Base-by-base conservation (phyloP, 1,140 invertebrate species). In the Ceratina australensis region DNA sequence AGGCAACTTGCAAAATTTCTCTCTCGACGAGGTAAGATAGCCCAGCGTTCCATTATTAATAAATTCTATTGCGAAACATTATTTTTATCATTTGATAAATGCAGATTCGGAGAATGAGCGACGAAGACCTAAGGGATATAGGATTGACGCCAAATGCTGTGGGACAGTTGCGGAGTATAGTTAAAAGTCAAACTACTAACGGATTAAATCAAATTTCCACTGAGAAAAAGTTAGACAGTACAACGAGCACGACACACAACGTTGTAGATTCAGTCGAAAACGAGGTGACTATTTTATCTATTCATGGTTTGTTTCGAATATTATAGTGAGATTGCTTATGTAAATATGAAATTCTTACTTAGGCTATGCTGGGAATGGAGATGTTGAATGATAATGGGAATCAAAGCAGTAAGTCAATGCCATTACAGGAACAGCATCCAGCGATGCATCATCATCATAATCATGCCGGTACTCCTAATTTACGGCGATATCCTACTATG, bases 61-160 rank as follows among this genome's bases (percentile, higher is more conserved):
- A 18, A 54, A 3, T 54, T 15, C 15, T 33, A 10, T 10, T 42
- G 5, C 33, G 8, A 42, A 42, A 42, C 33, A 42, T 42, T 42
- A 42, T 42, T 42, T 42, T 42, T 74, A 15, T 16, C 18, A 33
- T 47, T 33, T 69, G 5, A 5, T n/a, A 8, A 72, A 20, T 87
- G 54, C 86, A 95, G 94, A 93, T 93, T 63, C 89, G 93, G 80
- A 93, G 93, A 85, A 92, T 94, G 92, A 92, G 92, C 52, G 93
- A 94, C 72, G 93, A 93, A 74, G 93, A 93, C 75, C 85, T 93
- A 72, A 91, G 90, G 56, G 93, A 94, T 12, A 88, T 92, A 69
- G 93, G 91, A 33, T 83, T 94, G 50, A 90, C 92, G 65, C 84
- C 91, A 60, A 93, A 91, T 73, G 93, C 92, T 42, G 92, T 94